Base-by-base conservation (phyloP, 1,140 invertebrate species). In the Proctacanthus coquilletti region DNA sequence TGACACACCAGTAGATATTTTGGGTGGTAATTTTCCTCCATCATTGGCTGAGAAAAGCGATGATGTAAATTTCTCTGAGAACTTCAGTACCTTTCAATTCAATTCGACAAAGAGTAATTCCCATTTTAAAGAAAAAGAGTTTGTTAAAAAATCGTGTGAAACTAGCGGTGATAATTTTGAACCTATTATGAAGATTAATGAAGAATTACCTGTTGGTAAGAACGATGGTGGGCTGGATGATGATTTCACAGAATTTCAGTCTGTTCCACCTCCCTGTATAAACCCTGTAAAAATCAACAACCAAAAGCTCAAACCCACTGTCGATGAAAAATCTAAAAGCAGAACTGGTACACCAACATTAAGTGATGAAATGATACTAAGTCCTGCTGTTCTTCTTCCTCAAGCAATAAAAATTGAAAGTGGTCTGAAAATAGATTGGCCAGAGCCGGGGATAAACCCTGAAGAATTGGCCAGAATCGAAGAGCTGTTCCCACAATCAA, bases 391-490 rank as follows among this genome's bases (percentile, higher is more conserved):
- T 18, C 19, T 58, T 39, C 39, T 58, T 42, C 55, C 55, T 2
- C 52, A 58, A 32, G 43, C 52, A 15, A 56, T 58, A 34, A 45
- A 51, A 0, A 11, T 58, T 36, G 48, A 48, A 34, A 37, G 13
- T 21, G 27, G 33, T 10, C 10, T 6, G 4, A 63, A 68, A 43
- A 74, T 75, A 14, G 70, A 72, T 46, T 77, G 74, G 74, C 72
- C 72, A 13, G 71, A 72, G 48, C 69, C 71, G 5, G 72, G 67
- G 33, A 70, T 75, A 37, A 68, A 71, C 46, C 65, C 72, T n/a
- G 72, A 74, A 48, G 72, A 75, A 49, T 52, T 75, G 27, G 69
- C 67, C 2, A 51, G 66, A 30, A 70, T 74, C 41, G 61, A 63
- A 41, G 47, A 56, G 35, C 21, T 57, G 1, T 60, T 60, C 10